Evolutionary conservation across 2,797 vertebrate genomes (phyloP), one percentile per base, ranked within the genome.

Genomic region (Discoglossus pictus): DNA sequence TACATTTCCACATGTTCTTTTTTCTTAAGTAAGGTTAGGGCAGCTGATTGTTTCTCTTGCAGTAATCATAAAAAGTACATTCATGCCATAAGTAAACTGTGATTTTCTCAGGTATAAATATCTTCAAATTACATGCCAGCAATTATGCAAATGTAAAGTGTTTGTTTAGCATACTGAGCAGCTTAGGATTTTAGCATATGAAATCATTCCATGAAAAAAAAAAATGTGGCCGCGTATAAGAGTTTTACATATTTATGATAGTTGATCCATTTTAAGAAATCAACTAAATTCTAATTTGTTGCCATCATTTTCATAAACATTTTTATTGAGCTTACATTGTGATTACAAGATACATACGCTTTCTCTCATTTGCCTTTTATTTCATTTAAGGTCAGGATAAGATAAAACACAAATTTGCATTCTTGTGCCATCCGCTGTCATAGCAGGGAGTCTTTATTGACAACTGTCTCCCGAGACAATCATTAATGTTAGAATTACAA

Each of bases 101-200:
- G 43, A 61, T 48, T 61, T 53, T 77, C 69, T 61, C 62, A 59
- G 13, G 73, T 78, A 18, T 39, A 65, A 75, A 44, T 75, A 55
- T 69, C 50, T 77, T 47, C 1, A 66, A 68, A 72, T 13, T 58
- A 10, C 21, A 68, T 18, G 67, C 44, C 47, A 61, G 56, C 35
- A 78, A 74, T 78, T 81, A 80, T 78, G 65, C 50, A 79, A 83
- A 78, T 70, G 15, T 48, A 66, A 27, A n/a, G 12, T 31, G 21
- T 38, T 50, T 36, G 24, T 58, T 16, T 66, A 20, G 63, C 9
- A 25, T 15, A n/a, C 9, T 23, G 4, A 21, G 39, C 15, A 35
- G 5, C 2, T 10, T 24, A 15, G 9, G n/a, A 61, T 15, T 61
- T 35, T 48, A 38, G 21, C 35, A 39, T 17, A 17, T 38, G 7